A percentile compares a stretch with the other conserved stretches of the same genome.
Evolutionary conservation across 1,140 invertebrate species (phyloP).

Genomic region (Polyergus mexicanus): DNA sequence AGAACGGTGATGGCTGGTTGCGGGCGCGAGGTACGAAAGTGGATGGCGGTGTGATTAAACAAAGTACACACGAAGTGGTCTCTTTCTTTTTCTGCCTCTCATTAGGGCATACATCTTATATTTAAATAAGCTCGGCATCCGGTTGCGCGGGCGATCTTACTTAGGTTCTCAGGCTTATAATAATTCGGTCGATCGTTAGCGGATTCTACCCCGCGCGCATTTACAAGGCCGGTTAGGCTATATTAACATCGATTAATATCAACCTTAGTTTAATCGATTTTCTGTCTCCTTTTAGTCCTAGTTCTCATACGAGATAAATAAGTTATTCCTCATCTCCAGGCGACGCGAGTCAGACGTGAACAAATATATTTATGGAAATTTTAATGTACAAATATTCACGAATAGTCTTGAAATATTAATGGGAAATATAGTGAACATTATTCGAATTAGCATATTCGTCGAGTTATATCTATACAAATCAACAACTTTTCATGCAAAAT

Average conservation of each 20-base stretch:
- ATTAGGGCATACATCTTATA: constrained; percentile 35
- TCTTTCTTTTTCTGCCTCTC: constrained; percentile 43
- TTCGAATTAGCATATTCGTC: background rate
- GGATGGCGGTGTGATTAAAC: constrained; percentile 49
- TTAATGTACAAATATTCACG: background rate
- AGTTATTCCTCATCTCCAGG: background rate
- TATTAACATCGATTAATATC: constrained; percentile 48
- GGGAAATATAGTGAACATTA: background rate
- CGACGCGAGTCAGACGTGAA: background rate
- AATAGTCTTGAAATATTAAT: constrained; percentile 3
- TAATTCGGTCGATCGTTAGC: constrained; percentile 47
- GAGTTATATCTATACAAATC: constrained; percentile 18
- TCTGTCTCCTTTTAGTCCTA: constrained; percentile 16
- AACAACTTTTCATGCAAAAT: background rate
- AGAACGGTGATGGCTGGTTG: constrained; percentile 68
- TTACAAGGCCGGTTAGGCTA: constrained; percentile 33
- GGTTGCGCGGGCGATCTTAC: constrained; percentile 30
- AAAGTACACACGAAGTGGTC: constrained; percentile 43
- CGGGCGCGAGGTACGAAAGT: constrained; percentile 73
- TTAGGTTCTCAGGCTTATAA: constrained; percentile 51
- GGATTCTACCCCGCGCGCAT: constrained; percentile 48
- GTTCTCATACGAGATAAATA: constrained; percentile 6
- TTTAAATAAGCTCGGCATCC: constrained; percentile 47
- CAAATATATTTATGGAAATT: background rate
- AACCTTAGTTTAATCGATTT: constrained; percentile 58